phyloP scores from a whole-genome alignment of 2,888 invertebrate genomes.

The Pammene fasciana region DNA sequence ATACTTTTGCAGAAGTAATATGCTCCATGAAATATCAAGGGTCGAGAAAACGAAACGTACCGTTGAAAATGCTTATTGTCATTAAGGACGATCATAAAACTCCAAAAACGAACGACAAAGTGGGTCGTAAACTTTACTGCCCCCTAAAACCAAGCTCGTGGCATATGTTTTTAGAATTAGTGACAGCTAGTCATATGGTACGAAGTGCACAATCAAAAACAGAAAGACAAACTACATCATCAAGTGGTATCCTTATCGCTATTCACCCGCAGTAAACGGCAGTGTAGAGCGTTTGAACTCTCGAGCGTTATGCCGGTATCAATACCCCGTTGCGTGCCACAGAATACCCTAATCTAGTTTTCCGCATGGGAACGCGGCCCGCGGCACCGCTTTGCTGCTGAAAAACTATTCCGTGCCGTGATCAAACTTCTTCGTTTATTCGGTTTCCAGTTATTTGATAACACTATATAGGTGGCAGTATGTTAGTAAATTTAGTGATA shows the following conservation, averaged over 20 bases:
- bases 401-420: conserved; percentile 10
- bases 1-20: not conserved
- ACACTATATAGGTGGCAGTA: not conserved
- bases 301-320: conserved; percentile 26
- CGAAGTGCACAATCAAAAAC: not conserved
- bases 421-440: conserved; percentile 9
- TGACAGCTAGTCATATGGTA: conserved; percentile 38
- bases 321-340: conserved; percentile 38
- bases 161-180: conserved; percentile 23
- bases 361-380: conserved; percentile 31
- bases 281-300: conserved; percentile 18
- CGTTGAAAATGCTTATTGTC: conserved; percentile 13
- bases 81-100: conserved; percentile 23
- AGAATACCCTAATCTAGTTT: conserved; percentile 34
- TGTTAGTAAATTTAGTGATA: not conserved
- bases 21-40: conserved; percentile 5
- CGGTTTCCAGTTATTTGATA: conserved; percentile 11
- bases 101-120: conserved; percentile 23
- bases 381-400: conserved; percentile 20
- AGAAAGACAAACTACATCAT: not conserved
- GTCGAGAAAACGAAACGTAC: conserved; percentile 5
- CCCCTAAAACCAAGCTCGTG: conserved; percentile 21
- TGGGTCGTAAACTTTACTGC: conserved; percentile 35
- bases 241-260: conserved; percentile 11
- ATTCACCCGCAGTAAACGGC: conserved; percentile 7